Conservation (phyloP, 1,140 invertebrate genomes). For the Rhizoglyphus robini region DNA sequence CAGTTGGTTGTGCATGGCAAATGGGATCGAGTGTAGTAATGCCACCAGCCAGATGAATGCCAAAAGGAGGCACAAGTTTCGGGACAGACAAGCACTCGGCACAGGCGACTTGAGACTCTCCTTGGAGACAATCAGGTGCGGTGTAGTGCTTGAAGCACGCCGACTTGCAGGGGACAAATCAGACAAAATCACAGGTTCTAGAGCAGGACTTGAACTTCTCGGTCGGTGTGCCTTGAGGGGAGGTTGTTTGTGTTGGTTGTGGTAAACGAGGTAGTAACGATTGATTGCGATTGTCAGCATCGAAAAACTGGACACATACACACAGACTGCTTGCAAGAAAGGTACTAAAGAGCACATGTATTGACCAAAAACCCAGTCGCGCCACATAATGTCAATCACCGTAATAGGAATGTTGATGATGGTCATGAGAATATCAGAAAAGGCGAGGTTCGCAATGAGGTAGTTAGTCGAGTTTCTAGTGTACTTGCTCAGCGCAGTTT, state of each 20-base stretch:
- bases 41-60: not conserved
- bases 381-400: constrained; percentile 29
- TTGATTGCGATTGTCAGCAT: constrained; percentile 42
- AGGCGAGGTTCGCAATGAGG: constrained; percentile 67
- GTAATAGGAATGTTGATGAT: constrained; percentile 65
- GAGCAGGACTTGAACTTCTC: too few species aligned
- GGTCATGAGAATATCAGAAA: constrained; percentile 69
- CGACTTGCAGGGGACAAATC: too few species aligned
- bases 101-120: too few species aligned
- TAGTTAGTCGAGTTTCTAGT: constrained; percentile 48
- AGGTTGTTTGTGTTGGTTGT: not conserved
- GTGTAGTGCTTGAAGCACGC: too few species aligned
- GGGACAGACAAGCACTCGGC: too few species aligned
- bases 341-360: constrained; percentile 39
- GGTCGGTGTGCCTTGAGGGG: too few species aligned
- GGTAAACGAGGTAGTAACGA: constrained; percentile 36
- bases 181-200: too few species aligned
- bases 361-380: constrained; percentile 37
- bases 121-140: too few species aligned
- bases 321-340: constrained; percentile 32
- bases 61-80: not conserved
- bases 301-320: constrained; percentile 42
- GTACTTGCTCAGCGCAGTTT: not conserved
- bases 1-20: not conserved
- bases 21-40: not conserved